These are phyloP conservation scores for Sorex araneus DNA, from an alignment of 2,113 vertebrate genomes.

Conservation along the genomic window DNA sequence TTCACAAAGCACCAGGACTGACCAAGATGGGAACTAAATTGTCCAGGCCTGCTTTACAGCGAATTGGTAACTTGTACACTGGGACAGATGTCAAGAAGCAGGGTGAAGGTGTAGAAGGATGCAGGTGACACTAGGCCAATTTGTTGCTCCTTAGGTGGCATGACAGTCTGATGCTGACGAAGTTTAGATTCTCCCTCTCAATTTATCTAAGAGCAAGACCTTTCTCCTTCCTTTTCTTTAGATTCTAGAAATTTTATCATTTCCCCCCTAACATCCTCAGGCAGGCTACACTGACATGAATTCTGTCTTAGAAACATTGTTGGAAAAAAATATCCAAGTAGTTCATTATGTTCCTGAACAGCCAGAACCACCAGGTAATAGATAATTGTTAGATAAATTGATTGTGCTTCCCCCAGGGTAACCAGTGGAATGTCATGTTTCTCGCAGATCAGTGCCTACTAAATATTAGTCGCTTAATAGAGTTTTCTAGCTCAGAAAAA, in stretches of 20 bases:
- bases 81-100: neutral
- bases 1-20: neutral
- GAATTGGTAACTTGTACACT: neutral
- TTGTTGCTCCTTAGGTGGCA: neutral
- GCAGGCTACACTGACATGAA: neutral
- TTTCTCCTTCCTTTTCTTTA: neutral
- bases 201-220: neutral
- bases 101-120: neutral
- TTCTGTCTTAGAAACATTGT: slow-evolving; percentile 67
- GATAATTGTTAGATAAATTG: slow-evolving; percentile 80
- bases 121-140: neutral
- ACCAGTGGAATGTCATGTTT: slow-evolving; percentile 22
- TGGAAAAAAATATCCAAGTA: slow-evolving; percentile 51
- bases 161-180: no score
- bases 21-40: slow-evolving; percentile 34
- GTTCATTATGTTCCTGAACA: slow-evolving; percentile 51
- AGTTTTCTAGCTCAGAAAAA: slow-evolving; percentile 47
- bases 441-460: slow-evolving; percentile 6
- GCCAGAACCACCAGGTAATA: slow-evolving; percentile 36
- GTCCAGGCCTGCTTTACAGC: neutral
- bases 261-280: slow-evolving; percentile 55
- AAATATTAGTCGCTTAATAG: slow-evolving; percentile 62
- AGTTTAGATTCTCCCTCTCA: neutral
- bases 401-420: neutral
- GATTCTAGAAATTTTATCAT: slow-evolving; percentile 9